These are phyloP conservation scores for Nasua narica DNA, from an alignment of 2,797 vertebrate genomes.

Conservation along the genomic window DNA sequence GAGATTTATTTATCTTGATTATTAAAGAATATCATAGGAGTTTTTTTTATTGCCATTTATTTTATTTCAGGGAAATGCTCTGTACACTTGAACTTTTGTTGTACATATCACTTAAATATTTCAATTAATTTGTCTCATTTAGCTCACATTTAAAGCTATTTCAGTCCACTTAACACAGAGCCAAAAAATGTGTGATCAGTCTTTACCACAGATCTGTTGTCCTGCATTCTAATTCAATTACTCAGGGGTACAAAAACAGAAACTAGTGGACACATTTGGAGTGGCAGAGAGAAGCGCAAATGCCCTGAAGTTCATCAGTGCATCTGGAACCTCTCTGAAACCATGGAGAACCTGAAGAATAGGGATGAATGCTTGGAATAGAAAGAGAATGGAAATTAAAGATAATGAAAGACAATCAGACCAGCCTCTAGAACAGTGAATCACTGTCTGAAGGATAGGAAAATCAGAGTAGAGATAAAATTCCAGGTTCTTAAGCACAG, in stretches of 20 bases:
- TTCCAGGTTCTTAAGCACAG: background rate
- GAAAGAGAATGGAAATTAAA: background rate
- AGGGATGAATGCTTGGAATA: background rate
- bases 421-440: background rate
- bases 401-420: background rate
- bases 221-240: background rate
- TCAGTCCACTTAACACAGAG: background rate
- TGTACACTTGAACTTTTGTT: background rate
- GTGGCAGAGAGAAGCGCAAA: background rate
- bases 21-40: background rate
- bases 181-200: background rate
- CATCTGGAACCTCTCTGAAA: background rate
- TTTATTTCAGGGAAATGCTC: background rate
- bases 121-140: background rate
- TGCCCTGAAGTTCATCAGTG: background rate
- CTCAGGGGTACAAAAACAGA: background rate
- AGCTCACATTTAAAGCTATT: background rate
- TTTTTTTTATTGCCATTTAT: background rate
- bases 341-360: background rate
- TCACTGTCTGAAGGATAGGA: background rate
- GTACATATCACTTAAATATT: background rate
- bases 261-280: background rate
- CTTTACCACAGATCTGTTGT: background rate
- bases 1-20: background rate
- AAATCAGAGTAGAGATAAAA: background rate